These are phyloP conservation scores for Montifringilla adamsi DNA, from an alignment of 2,113 vertebrate genomes.

Conservation along the genomic window DNA sequence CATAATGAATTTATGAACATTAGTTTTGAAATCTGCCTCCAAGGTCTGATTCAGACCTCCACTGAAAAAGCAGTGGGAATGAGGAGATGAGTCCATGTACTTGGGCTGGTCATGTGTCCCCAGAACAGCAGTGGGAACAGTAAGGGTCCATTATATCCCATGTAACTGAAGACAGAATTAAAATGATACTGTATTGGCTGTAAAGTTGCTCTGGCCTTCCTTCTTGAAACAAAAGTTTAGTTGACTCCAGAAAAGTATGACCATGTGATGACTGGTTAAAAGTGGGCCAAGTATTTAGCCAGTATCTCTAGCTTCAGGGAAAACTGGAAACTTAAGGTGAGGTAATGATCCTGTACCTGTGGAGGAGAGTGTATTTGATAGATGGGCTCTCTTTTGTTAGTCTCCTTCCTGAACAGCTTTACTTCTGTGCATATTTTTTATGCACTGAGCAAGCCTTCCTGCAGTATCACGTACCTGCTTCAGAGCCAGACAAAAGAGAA, in stretches of 20 bases:
- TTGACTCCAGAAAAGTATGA: background rate
- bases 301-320: background rate
- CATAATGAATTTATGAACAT: background rate
- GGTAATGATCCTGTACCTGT: background rate
- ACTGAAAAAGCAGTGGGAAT: background rate
- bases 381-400: background rate
- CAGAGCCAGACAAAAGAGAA: background rate
- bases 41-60: background rate
- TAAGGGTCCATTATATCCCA: background rate
- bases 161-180: background rate
- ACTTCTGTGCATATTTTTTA: background rate
- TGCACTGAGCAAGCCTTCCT: background rate
- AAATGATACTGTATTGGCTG: background rate
- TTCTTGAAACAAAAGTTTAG: background rate
- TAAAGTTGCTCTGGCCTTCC: background rate
- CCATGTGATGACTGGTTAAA: background rate
- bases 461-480: background rate
- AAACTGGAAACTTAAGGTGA: background rate
- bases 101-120: background rate
- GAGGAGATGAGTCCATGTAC: background rate
- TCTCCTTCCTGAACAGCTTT: background rate
- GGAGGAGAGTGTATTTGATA: background rate
- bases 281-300: background rate
- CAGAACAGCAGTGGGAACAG: background rate
- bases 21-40: background rate